Conservation (phyloP, 2,113 vertebrate species). For the Takifugu bimaculatus region DNA sequence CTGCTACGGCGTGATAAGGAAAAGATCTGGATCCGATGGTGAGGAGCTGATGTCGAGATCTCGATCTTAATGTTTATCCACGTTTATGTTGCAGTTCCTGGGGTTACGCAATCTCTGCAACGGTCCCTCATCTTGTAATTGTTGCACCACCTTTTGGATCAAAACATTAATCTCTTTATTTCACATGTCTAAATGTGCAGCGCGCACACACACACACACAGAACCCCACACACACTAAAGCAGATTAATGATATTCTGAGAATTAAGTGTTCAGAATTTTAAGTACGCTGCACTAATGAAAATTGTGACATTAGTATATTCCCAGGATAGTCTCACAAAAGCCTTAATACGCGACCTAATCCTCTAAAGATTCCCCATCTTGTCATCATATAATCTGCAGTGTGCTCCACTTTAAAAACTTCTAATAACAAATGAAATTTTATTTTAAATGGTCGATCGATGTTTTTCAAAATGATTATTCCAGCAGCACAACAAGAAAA, state of each 20-base stretch:
- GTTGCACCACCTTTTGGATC: neutral
- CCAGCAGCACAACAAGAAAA: too few species aligned
- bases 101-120: too few species aligned
- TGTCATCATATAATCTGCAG: neutral
- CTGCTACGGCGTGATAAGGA: too few species aligned
- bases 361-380: slow-evolving; percentile 1
- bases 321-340: neutral
- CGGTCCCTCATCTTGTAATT: too few species aligned
- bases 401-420: too few species aligned
- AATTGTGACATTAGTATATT: neutral
- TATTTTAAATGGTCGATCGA: too few species aligned
- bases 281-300: neutral
- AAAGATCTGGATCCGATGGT: too few species aligned
- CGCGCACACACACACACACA: neutral
- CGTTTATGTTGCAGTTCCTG: too few species aligned
- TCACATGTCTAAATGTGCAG: neutral
- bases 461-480: too few species aligned
- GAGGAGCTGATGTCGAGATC: too few species aligned
- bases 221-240: neutral
- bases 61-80: too few species aligned
- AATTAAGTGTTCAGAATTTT: neutral
- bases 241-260: slow-evolving; percentile 5
- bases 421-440: too few species aligned
- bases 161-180: neutral
- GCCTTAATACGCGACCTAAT: slow-evolving; percentile 10